These are phyloP conservation scores for Nansenia antarctica DNA, from an alignment of 2,113 vertebrate genomes.

Conservation along the genomic window DNA sequence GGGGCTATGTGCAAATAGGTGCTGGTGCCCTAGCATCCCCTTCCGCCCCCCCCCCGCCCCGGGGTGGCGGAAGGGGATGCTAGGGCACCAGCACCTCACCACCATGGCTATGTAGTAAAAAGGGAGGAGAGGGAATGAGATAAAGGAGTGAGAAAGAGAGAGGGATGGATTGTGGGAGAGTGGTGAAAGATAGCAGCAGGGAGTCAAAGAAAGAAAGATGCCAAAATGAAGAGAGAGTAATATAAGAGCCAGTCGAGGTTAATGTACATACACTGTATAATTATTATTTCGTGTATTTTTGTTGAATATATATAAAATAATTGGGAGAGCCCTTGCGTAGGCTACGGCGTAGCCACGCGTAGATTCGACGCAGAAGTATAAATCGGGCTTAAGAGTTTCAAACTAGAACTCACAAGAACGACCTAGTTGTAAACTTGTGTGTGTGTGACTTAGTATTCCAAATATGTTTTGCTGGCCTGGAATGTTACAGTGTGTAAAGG, in stretches of 20 bases:
- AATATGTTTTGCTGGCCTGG: no score
- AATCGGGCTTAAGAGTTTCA: no score
- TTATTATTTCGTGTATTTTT: conserved; percentile 64
- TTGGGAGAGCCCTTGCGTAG: no score
- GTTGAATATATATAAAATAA: no score
- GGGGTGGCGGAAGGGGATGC: conserved; percentile 81
- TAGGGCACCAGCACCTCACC: conserved; percentile 89
- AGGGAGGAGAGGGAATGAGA: conserved; percentile 3
- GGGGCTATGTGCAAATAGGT: no score
- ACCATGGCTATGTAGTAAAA: conserved; percentile 91
- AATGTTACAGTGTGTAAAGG: no score
- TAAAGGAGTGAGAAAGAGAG: conserved; percentile 15
- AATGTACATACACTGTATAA: conserved; percentile 76
- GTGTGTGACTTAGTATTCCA: no score
- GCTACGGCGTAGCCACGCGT: no score
- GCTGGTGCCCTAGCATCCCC: conserved; percentile 86
- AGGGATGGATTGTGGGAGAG: conserved; percentile 39
- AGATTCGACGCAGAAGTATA: no score
- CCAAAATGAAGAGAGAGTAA: conserved; percentile 34
- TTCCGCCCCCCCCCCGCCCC: conserved; percentile 79
- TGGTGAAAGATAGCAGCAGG: conserved; percentile 22
- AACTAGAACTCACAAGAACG: no score
- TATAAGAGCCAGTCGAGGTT: conserved; percentile 26
- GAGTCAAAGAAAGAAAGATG: conserved; percentile 22
- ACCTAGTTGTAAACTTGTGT: no score